These are phyloP conservation scores for Siniperca scherzeri DNA, from an alignment of 2,797 vertebrate species.

Conservation along the genomic window DNA sequence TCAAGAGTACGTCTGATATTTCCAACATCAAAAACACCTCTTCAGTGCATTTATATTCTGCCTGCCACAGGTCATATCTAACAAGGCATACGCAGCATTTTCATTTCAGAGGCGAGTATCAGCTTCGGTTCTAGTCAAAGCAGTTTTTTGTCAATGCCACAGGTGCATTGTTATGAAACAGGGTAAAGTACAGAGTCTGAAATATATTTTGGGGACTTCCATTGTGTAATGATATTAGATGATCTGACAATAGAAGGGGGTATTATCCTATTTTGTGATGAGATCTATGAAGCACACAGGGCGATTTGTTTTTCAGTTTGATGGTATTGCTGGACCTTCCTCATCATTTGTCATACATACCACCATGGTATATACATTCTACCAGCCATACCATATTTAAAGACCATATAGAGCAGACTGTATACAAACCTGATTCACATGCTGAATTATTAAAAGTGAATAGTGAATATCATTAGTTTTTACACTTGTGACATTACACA, in stretches of 20 bases:
- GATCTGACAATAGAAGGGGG: not conserved
- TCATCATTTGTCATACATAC: not conserved
- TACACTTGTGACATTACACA: not conserved
- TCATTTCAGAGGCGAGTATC: slow-evolving; percentile 28
- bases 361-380: not conserved
- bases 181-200: not conserved
- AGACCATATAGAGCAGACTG: not conserved
- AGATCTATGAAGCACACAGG: not conserved
- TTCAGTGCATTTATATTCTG: slow-evolving; percentile 51
- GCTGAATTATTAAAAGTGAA: not conserved
- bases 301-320: not conserved
- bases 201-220: slow-evolving; percentile 6
- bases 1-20: slow-evolving; percentile 53
- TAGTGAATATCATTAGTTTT: not conserved
- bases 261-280: not conserved
- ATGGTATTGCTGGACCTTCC: not conserved
- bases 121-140: slow-evolving; percentile 10
- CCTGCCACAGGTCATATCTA: slow-evolving; percentile 37
- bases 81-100: slow-evolving; percentile 17
- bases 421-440: not conserved
- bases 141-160: not conserved
- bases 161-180: slow-evolving; percentile 31
- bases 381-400: not conserved
- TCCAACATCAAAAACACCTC: slow-evolving; percentile 66
- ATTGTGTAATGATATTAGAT: not conserved